phyloP scores from a whole-genome alignment of 2,797 vertebrate genomes.

The Lates japonicus region DNA sequence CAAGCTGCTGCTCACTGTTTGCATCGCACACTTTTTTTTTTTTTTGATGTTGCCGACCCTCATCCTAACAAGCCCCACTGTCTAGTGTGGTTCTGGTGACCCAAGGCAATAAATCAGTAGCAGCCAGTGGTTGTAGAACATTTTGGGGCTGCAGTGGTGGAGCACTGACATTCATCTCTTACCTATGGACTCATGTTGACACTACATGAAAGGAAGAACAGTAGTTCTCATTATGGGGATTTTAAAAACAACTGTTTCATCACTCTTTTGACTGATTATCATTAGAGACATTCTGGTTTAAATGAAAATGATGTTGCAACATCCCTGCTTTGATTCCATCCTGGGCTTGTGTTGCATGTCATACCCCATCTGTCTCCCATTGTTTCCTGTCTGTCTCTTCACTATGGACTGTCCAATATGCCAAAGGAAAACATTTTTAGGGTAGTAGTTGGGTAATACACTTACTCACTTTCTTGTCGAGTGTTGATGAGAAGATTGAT shows the following conservation, averaged over 20 bases:
- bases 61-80: slow-evolving; percentile 25
- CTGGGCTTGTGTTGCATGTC: not conserved
- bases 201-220: not conserved
- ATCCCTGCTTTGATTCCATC: not conserved
- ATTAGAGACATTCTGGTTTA: not conserved
- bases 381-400: too few species aligned
- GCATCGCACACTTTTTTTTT: slow-evolving; percentile 43
- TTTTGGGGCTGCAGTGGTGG: slow-evolving; percentile 8
- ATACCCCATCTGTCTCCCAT: not conserved
- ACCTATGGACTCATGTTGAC: slow-evolving; percentile 4
- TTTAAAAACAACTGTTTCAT: not conserved
- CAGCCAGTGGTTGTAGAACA: slow-evolving; percentile 22
- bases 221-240: not conserved
- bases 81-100: slow-evolving; percentile 37
- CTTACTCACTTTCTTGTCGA: not conserved
- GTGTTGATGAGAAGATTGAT: slow-evolving; percentile 10
- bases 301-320: not conserved
- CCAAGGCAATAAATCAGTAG: slow-evolving; percentile 46
- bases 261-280: not conserved
- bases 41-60: slow-evolving; percentile 18
- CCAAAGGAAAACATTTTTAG: not conserved
- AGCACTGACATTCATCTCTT: slow-evolving; percentile 4
- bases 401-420: not conserved
- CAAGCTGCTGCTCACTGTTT: slow-evolving; percentile 56
- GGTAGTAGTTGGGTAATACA: not conserved